Base-by-base conservation (phyloP, 2,113 vertebrate genomes). In the Xiphorhynchus elegans region DNA sequence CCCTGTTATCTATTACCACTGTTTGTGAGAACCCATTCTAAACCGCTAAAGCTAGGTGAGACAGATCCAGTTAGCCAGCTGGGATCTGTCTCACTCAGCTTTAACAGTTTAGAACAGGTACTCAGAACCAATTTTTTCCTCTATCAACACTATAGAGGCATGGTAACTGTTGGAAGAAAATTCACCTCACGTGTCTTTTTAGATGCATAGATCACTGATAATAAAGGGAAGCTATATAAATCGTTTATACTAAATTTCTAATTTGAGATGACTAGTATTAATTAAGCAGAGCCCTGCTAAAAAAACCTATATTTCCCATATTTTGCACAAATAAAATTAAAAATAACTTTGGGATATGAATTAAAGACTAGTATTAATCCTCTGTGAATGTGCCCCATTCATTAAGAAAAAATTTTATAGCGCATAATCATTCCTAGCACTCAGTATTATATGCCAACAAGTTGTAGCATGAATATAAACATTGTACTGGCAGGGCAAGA, bases 391-490 rank as follows among this genome's bases (percentile, higher is more conserved):
- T 53, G 11, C 24, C 18, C 13, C 47, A 74, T 91, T 96, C 67
- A 73, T 59, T 80, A 91, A 82, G 64, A 86, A 93, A 90, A 90
- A 87, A 79, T 52, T 9, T 11, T 63, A 19, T 40, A 31, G 35
- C 40, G 37, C 35, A 59, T 88, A 83, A 74, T 86, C 11, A 78
- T 78, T 90, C 40, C 2, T 9, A 82, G 28, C 56, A 84, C 11
- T 63, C 15, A 11, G 76, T 74, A 80, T 85, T 77, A 55, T 23
- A 77, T 74, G 76, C 68, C 83, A 90, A 42, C 29, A 82, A 79
- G 50, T 78, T 90, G 85, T 78, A 84, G 39, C 68, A 81, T 81
- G 86, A 93, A 86, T 86, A 76, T 66, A 93, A 96, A 93, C 29
- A 67, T 74, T 81, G 68, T 89, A 16, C 31, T 93, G 85, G 60